Percentiles rank a stretch among this genome's conserved stretches.
Conservation (phyloP, 1,140 invertebrate species). For the Cherax destructor region DNA sequence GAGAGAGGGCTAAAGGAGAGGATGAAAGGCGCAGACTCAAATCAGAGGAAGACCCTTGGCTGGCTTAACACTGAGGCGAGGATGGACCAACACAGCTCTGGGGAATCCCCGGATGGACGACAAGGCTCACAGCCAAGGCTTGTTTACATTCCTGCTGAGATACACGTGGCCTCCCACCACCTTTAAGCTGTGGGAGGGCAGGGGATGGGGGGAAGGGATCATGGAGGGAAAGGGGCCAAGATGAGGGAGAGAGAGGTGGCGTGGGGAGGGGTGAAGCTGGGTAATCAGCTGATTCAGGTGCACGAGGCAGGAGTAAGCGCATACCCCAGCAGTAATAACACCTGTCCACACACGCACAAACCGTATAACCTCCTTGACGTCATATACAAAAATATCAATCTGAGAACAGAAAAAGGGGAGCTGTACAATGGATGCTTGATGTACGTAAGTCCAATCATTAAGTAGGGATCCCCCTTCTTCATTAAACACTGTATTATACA, state of each 20-base stretch:
- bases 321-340: not conserved
- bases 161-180: not conserved
- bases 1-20: not conserved
- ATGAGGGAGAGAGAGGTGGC: not conserved
- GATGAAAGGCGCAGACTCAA: no score
- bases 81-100: not conserved
- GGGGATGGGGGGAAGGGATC: not conserved
- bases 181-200: not conserved
- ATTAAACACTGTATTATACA: no score
- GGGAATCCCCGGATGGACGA: not conserved
- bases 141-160: conserved; percentile 1
- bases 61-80: not conserved
- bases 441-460: no score
- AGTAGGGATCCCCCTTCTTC: no score
- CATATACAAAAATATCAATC: no score
- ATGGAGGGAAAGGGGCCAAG: no score
- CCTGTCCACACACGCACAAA: not conserved
- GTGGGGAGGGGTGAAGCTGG: not conserved
- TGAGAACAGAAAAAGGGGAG: no score
- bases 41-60: not conserved
- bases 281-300: conserved; percentile 3
- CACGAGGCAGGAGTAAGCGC: not conserved
- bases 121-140: not conserved
- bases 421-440: no score
- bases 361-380: no score